Conservation (phyloP, 1,140 invertebrate genomes). For the Bombus waltoni region DNA sequence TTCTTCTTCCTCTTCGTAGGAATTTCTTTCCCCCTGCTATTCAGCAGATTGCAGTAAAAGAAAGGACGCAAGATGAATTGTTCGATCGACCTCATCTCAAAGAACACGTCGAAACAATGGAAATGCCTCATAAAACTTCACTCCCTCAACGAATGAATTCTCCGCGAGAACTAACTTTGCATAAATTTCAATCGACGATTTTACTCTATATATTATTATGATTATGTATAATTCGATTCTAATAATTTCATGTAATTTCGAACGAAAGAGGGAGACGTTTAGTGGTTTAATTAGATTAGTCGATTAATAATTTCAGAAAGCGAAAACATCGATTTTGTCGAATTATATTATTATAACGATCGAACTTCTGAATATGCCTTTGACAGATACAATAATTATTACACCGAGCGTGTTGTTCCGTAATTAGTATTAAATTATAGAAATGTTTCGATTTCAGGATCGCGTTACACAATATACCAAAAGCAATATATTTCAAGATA, state of each 20-base stretch:
- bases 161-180: too few species aligned
- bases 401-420: too few species aligned
- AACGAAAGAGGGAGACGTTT: not conserved
- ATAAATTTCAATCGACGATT: not conserved
- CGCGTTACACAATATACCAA: too few species aligned
- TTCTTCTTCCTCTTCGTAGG: not conserved
- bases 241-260: not conserved
- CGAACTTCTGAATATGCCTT: too few species aligned
- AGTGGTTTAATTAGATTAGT: not conserved
- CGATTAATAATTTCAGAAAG: not conserved
- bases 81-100: not conserved
- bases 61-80: not conserved
- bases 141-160: not conserved
- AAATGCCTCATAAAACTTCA: not conserved
- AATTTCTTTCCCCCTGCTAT: not conserved
- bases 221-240: not conserved
- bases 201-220: too few species aligned
- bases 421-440: not conserved
- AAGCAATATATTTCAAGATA: too few species aligned
- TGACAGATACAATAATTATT: too few species aligned
- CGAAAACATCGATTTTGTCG: too few species aligned
- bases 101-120: not conserved
- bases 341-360: too few species aligned
- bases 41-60: constrained; percentile 6
- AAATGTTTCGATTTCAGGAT: too few species aligned